Evolutionary conservation across 1,140 invertebrate species (phyloP), one percentile per base, ranked within the genome.

Genomic region (Asbolus verrucosus): DNA sequence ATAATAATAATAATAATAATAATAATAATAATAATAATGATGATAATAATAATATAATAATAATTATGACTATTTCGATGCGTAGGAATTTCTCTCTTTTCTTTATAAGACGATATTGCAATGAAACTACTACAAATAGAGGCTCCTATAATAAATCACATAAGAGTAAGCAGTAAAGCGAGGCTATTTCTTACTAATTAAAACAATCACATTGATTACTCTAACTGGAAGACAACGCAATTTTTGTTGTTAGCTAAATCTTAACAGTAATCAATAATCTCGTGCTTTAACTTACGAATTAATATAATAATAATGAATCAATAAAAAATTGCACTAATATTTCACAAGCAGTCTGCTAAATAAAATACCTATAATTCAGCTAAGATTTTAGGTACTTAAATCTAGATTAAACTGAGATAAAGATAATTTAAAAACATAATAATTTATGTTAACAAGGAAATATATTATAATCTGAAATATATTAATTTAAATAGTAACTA

Each of bases 401-500:
- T 63, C 38, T 50, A 50, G 14, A 8, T 31, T 41, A 62, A 69
- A 50, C 15, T 63, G 50, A 69, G 60, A 67, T 59, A 67, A 41
- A 61, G 27, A 67, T 50, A 36, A 41, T 54, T 18, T 65, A 62
- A 43, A 72, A 73, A 73, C 59, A 63, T 67, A 70, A 70, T 70
- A 63, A 61, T 54, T 65, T 67, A 67, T 70, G 60, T 65, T 41
- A 73, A 65, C 69, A 65, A 65, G 16, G 36, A 41, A 65, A 54
- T 69, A 70, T 70, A 73, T 70, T 70, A 65, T 72, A 72, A 68
- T 68, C 33, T 73, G 59, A 30, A 71, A 73, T 73, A 73, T 73
- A 73, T 73, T 71, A 73, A 68, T 70, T 33, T 65, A 59, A 60
- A 54, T 67, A 50, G 61, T 70, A 30, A 33, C 36, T 73, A 73